Evolutionary conservation across 2,888 invertebrate genomes (phyloP), one percentile per base, ranked within the genome.

Genomic region (Spatulosminthurus flaviceps): DNA sequence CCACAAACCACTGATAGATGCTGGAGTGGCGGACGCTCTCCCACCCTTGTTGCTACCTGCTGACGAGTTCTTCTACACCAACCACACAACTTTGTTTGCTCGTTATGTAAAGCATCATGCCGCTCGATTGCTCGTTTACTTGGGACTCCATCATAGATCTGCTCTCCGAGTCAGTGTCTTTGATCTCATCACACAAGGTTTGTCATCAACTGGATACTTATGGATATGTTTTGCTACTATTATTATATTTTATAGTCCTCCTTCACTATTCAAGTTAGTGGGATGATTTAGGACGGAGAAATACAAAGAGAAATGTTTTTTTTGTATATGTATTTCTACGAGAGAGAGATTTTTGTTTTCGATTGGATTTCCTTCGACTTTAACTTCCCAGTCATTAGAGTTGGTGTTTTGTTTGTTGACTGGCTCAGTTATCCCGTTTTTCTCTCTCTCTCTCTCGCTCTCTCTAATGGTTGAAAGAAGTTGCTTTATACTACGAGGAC

Each of bases 61-160:
- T 0, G 91, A 92, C 86, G 92, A 92, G 86, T 91, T 91, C 90
- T 92, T 91, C 87, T 92, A 92, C 87, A 92, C 91, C 71, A 91
- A 91, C 86, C 91, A 91, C 86, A 90, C 90, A 84, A 92, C 91
- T 70, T 89, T 90, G 86, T 91, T 90, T 86, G 91, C 91, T 74
- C 88, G 89, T 78, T 91, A 89, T 85, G 91, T 92, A 78, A 92
- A 92, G 86, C 91, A 91, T 87, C 91, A 92, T 86, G 91, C 91
- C 0, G 91, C 91, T 1, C 86, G 91, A 74, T 90, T 91, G 21
- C 88, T 92, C 22, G 90, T 92, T 80, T 92, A 91, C 86, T 88
- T 92, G 85, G 92, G 92, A 28, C 89, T 91, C 83, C 90, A 91
- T 82, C 90, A 91, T 83, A 87, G 91, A 66, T 90, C 92, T 71